phyloP scores from a whole-genome alignment of 2,888 invertebrate species.

The Campaea margaritaria region DNA sequence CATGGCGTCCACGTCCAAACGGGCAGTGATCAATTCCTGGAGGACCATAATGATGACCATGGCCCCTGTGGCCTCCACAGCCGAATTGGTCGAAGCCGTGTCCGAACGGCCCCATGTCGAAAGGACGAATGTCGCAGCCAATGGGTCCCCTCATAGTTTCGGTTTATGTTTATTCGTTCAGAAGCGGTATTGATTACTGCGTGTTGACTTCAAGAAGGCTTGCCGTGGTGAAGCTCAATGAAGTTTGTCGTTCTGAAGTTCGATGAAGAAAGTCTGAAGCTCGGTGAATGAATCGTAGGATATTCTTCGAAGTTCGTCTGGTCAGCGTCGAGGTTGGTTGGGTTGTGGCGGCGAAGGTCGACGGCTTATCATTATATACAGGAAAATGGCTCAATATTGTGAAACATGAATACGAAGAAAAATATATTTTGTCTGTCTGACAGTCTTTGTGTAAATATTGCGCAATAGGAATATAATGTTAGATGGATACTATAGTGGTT shows the following conservation, averaged over 20 bases:
- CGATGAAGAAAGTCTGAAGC: neutral
- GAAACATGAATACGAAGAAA: slow-evolving; percentile 14
- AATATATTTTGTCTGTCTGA: slow-evolving; percentile 11
- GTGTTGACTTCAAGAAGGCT: neutral
- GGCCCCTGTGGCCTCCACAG: slow-evolving; percentile 1
- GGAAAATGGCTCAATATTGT: slow-evolving; percentile 23
- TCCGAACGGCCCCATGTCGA: slow-evolving; percentile 22
- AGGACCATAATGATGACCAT: slow-evolving; percentile 2
- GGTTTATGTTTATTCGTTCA: neutral
- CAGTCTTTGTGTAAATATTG: slow-evolving; percentile 1
- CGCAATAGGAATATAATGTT: too few species aligned
- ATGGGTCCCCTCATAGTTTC: slow-evolving; percentile 18
- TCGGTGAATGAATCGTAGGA: neutral
- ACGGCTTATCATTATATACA: slow-evolving; percentile 19
- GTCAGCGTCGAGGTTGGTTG: slow-evolving; percentile 5
- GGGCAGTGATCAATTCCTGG: neutral
- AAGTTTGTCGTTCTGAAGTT: neutral
- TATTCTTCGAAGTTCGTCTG: slow-evolving; percentile 5
- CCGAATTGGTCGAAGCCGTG: slow-evolving; percentile 1
- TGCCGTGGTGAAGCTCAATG: neutral
- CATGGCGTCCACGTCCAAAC: slow-evolving; percentile 3
- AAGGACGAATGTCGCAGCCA: slow-evolving; percentile 15
- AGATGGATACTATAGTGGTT: too few species aligned
- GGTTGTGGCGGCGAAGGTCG: slow-evolving; percentile 14
- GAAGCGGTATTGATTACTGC: neutral